Evolutionary conservation across 2,113 vertebrate genomes (phyloP).

Genomic region (Andinoacara biseriatus): DNA sequence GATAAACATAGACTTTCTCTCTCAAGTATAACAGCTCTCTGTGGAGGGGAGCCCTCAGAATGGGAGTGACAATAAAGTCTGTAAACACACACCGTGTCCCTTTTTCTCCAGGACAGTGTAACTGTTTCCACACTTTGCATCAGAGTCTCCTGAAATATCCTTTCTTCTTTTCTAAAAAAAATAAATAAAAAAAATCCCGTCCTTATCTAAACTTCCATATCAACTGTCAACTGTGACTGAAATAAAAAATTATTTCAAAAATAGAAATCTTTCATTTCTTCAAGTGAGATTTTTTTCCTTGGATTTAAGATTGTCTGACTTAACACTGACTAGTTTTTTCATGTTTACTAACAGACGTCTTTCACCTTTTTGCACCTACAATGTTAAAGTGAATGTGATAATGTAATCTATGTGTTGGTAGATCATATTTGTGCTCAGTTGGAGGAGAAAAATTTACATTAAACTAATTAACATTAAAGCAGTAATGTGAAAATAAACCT

Average conservation of each 20-base stretch:
- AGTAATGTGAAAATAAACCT: neutral
- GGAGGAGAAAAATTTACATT: fast-evolving
- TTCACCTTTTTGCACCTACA: neutral
- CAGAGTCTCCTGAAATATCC: neutral
- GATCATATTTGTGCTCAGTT: neutral
- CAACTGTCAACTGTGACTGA: neutral
- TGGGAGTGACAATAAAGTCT: neutral
- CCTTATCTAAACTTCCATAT: neutral
- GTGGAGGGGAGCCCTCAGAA: neutral
- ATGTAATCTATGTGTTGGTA: neutral
- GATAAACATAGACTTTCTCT: neutral
- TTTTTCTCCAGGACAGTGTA: neutral
- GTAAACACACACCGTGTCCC: neutral
- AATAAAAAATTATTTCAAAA: neutral
- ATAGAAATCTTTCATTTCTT: neutral
- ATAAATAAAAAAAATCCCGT: neutral
- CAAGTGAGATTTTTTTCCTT: neutral
- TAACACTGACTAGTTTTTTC: neutral
- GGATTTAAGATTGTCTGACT: neutral
- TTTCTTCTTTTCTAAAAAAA: neutral
- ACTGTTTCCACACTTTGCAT: neutral
- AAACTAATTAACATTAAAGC: neutral
- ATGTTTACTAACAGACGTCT: neutral
- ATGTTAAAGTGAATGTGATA: neutral
- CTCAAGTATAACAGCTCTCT: neutral